A percentile compares a stretch with the other conserved stretches of the same genome.
These are phyloP conservation scores for Drosophila ambigua DNA, from an alignment of 1,140 invertebrate species.

Conservation along the genomic window DNA sequence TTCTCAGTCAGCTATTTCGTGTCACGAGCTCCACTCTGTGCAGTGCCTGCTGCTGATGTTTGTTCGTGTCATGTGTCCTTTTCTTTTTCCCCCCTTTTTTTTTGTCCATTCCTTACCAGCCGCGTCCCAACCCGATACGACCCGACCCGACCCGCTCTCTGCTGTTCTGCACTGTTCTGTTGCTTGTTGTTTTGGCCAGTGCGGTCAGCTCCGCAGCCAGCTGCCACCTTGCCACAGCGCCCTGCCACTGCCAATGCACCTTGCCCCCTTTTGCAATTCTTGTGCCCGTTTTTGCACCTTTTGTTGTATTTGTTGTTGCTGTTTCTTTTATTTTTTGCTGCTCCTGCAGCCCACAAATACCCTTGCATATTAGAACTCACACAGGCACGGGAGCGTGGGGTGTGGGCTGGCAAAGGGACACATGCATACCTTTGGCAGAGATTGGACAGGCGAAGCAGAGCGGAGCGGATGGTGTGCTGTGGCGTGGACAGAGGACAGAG, in stretches of 20 bases:
- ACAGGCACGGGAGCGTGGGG: conserved; percentile 21
- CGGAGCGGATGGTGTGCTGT: too few species aligned
- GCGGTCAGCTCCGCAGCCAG: conserved; percentile 44
- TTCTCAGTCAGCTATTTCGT: not conserved
- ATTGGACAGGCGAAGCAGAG: too few species aligned
- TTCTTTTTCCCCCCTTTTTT: conserved; percentile 5
- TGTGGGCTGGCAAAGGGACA: not conserved
- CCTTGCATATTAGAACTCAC: conserved; percentile 58
- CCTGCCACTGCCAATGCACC: conserved; percentile 5
- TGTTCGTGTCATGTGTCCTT: conserved; percentile 43
- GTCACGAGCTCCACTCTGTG: conserved; percentile 17
- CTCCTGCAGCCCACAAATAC: conserved; percentile 48
- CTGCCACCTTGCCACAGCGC: conserved; percentile 12
- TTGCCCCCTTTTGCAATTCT: conserved; percentile 56
- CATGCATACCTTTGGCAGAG: too few species aligned
- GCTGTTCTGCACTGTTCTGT: conserved; percentile 11
- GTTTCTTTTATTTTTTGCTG: conserved; percentile 15
- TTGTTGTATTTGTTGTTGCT: conserved; percentile 57
- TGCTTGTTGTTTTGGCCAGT: conserved; percentile 56
- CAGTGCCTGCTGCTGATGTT: conserved; percentile 47
- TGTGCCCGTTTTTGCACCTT: conserved; percentile 76
- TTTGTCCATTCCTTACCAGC: too few species aligned
- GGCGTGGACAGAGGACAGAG: not conserved
- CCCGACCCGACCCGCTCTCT: too few species aligned
- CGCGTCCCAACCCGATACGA: too few species aligned